Evolutionary conservation across 2,888 invertebrate genomes (phyloP), one percentile per base, ranked within the genome.

Genomic region (Ernsta delagoae): DNA sequence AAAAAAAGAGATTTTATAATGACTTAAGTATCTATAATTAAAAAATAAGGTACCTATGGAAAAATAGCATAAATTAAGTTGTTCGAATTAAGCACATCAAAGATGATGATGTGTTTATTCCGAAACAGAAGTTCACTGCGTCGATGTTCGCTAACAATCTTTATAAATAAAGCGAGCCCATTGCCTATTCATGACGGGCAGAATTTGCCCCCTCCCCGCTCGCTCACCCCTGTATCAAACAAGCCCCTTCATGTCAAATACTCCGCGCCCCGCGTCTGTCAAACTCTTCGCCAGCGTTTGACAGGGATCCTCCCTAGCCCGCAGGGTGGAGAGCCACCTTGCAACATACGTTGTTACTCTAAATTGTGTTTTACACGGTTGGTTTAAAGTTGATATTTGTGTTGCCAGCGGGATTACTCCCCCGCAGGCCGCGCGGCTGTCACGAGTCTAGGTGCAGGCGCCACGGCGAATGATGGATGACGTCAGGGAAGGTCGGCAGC

Each of bases 171-270:
- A 92, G 90, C 89, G 87, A 86, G 84, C 90, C 92, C 92, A 93
- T 93, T 92, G 93, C 93, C 91, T 93, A 93, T 93, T 93, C 93
- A 93, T 93, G 92, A 93, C 92, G 90, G 89, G 92, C 92, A 90
- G 85, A 92, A 90, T 92, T 91, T 77, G 75, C 78, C 86, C 87
- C 85, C 85, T 84, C 84, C 83, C 86, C 84, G 85, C 80, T 50
- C 83, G 85, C 75, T 85, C 86, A 83, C 89, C 90, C 90, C 91
- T 89, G 92, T 90, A 92, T 92, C 92, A 92, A 92, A 92, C 92
- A 90, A 91, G 92, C 92, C 93, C 93, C 93, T 92, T 92, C 92
- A 92, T 90, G 93, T 93, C 93, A 92, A 93, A 93, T 90, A 90
- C 93, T 92, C 92, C 89, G 89, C 91, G 88, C 92, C 92, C 92